Percentiles rank a stretch among this genome's conserved stretches.
phyloP scores from a whole-genome alignment of 1,140 invertebrate species.

The Anastrepha obliqua region DNA sequence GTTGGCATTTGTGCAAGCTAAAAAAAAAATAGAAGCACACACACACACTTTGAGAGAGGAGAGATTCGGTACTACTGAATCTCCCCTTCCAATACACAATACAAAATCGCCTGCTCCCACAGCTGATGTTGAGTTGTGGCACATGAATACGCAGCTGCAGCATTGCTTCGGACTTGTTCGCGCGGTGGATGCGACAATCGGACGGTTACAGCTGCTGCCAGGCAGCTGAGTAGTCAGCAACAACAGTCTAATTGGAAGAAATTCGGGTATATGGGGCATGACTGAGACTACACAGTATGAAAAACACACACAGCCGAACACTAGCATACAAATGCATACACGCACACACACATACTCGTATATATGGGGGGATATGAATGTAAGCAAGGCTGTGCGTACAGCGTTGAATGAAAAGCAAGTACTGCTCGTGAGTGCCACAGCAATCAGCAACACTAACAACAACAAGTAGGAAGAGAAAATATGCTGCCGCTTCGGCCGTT shows the following conservation, averaged over 20 bases:
- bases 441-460: background rate
- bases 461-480: constrained; percentile 39
- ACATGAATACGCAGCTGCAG: background rate
- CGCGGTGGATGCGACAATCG: background rate
- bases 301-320: background rate
- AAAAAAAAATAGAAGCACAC: background rate
- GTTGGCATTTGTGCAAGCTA: constrained; percentile 30
- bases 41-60: background rate
- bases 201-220: background rate
- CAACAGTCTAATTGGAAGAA: background rate
- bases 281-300: background rate
- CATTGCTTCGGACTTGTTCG: background rate
- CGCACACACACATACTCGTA: background rate
- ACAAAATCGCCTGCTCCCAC: background rate
- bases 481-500: constrained; percentile 3
- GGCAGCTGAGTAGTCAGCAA: background rate
- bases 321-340: background rate
- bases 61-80: background rate
- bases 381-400: background rate
- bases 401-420: background rate
- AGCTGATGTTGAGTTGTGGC: background rate
- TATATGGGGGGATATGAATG: background rate
- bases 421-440: background rate
- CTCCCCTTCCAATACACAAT: background rate
- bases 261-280: constrained; percentile 34